Conservation (phyloP, 2,113 vertebrate genomes). For the Acrocephalus arundinaceus region DNA sequence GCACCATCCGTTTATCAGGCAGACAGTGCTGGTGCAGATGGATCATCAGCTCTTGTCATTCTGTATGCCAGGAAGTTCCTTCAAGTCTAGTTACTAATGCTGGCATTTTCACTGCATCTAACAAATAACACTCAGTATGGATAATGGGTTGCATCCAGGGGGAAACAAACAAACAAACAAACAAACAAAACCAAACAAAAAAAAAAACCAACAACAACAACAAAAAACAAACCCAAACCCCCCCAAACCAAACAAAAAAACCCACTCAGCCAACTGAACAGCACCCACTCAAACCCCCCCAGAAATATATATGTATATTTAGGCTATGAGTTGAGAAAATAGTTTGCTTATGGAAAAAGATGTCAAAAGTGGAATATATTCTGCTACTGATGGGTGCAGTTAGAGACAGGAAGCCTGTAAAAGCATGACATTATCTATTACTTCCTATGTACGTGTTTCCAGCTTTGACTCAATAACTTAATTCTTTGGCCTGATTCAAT, state of each 20-base stretch:
- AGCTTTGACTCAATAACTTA: neutral
- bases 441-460: accelerated
- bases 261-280: too few species aligned
- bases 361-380: neutral
- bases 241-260: too few species aligned
- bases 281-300: too few species aligned
- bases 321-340: neutral
- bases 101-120: neutral
- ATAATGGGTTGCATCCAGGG: neutral
- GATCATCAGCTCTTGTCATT: neutral
- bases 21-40: neutral
- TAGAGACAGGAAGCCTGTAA: neutral
- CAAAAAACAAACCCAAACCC: too few species aligned
- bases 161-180: neutral
- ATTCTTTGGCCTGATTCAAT: neutral
- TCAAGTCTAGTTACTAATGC: neutral
- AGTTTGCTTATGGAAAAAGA: neutral
- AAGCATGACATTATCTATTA: neutral
- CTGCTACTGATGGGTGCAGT: neutral
- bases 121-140: neutral
- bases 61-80: neutral
- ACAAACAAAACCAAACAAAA: neutral
- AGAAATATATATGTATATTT: neutral
- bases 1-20: neutral
- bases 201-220: too few species aligned